Conservation (phyloP, 1,140 invertebrate species). For the Drosophila parvula region DNA sequence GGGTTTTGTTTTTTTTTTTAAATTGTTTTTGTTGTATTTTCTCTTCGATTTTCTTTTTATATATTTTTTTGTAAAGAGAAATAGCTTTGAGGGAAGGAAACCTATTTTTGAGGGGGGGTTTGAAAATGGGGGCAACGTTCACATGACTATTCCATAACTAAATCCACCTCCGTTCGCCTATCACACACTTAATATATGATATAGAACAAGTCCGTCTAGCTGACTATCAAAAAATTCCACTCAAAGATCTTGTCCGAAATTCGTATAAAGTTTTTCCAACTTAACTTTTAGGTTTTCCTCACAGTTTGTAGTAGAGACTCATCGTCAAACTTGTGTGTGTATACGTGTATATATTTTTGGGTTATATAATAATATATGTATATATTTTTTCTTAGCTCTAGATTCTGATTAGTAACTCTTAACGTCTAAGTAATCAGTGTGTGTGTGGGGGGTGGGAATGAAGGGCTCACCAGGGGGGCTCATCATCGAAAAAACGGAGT, state of each 20-base stretch:
- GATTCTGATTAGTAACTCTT: constrained; percentile 8
- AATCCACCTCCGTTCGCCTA: constrained; percentile 36
- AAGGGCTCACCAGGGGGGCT: not conserved
- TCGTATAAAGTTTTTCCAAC: constrained; percentile 32
- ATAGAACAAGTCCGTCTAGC: constrained; percentile 7
- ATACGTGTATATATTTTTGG: constrained; percentile 22
- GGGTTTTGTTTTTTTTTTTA: not conserved
- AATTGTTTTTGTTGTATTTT: not conserved
- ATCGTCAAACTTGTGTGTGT: constrained; percentile 4
- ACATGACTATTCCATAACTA: constrained; percentile 11
- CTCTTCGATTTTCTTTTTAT: not conserved
- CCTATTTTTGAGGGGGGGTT: not conserved
- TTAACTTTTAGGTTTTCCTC: constrained; percentile 17
- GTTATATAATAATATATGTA: constrained; percentile 34
- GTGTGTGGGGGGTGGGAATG: not conserved
- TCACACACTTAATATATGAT: constrained; percentile 31
- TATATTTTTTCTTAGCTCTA: constrained; percentile 8
- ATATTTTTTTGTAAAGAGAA: constrained; percentile 1
- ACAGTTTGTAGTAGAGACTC: not conserved
- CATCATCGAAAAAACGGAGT: not conserved
- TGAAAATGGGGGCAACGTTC: not conserved
- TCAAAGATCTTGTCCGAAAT: constrained; percentile 26
- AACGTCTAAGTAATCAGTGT: not conserved
- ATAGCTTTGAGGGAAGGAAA: not conserved
- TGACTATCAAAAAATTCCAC: constrained; percentile 14